phyloP scores from a whole-genome alignment of 2,113 vertebrate genomes.

The Atrichornis clamosus region DNA sequence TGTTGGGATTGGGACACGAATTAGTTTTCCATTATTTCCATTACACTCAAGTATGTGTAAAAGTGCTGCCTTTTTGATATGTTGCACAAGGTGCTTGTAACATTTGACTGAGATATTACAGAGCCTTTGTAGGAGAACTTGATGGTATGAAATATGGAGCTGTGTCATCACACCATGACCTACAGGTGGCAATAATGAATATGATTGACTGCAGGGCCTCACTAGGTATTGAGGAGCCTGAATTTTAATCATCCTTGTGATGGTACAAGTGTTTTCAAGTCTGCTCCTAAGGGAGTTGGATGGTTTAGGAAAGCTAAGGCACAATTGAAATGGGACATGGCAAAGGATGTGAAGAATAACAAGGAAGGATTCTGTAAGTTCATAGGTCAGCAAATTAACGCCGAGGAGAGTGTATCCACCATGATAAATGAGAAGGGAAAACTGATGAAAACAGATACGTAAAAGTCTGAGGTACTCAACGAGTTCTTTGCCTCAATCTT shows the following conservation, averaged over 20 bases:
- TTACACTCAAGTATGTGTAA: background rate
- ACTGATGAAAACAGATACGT: background rate
- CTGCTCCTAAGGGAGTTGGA: background rate
- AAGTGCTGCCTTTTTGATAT: background rate
- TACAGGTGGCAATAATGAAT: background rate
- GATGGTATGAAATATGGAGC: accelerated
- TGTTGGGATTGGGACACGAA: background rate
- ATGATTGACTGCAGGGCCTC: accelerated
- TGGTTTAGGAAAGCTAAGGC: background rate
- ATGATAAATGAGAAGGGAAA: background rate
- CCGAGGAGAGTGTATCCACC: background rate
- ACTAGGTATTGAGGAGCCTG: background rate
- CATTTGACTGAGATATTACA: background rate
- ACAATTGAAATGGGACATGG: background rate
- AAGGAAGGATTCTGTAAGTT: background rate
- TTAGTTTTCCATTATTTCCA: background rate
- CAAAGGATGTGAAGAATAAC: background rate
- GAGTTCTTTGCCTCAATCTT: background rate
- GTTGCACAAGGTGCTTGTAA: background rate
- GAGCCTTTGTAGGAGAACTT: background rate
- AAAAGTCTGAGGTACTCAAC: background rate
- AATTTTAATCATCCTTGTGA: background rate
- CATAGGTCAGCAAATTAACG: background rate
- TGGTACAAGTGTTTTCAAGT: background rate
- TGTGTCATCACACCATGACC: background rate